Percentiles rank a stretch among this genome's conserved stretches.
phyloP scores from a whole-genome alignment of 2,797 vertebrate genomes.

The Corythornis leucogaster region DNA sequence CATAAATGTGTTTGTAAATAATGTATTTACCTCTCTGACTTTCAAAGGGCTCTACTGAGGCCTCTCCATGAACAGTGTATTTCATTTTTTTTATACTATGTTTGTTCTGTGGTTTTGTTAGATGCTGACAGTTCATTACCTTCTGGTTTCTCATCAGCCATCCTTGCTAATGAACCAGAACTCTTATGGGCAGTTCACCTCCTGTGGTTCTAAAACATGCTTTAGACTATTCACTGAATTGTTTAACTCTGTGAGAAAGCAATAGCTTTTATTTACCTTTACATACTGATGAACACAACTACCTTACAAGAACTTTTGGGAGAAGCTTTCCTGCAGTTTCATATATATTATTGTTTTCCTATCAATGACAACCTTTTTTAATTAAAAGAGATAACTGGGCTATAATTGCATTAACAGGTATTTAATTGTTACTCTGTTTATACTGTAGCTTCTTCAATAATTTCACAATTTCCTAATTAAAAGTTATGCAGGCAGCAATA shows the following conservation, averaged over 20 bases:
- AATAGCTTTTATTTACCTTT: slow-evolving; percentile 23
- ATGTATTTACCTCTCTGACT: background rate
- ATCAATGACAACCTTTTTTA: slow-evolving; percentile 36
- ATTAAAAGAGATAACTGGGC: slow-evolving; percentile 32
- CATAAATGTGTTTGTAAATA: background rate
- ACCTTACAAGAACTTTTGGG: background rate
- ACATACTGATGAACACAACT: background rate
- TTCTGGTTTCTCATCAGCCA: slow-evolving; percentile 27
- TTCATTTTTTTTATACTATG: background rate
- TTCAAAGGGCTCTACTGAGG: background rate
- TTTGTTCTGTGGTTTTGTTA: background rate
- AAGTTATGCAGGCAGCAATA: slow-evolving; percentile 18
- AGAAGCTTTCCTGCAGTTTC: slow-evolving; percentile 19
- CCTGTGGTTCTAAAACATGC: background rate
- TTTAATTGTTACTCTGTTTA: slow-evolving; percentile 44
- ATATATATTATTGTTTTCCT: slow-evolving; percentile 36
- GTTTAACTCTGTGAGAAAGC: background rate
- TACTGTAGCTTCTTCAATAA: slow-evolving; percentile 16
- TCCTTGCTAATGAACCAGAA: slow-evolving; percentile 16
- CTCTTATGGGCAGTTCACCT: background rate
- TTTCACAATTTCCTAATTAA: slow-evolving; percentile 48
- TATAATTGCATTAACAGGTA: slow-evolving; percentile 54
- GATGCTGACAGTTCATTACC: background rate
- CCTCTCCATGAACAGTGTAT: background rate
- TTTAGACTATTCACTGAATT: background rate